Percentiles rank a stretch among this genome's conserved stretches.
Evolutionary conservation across 2,113 vertebrate species (phyloP).

Genomic region (Cheilinus undulatus): DNA sequence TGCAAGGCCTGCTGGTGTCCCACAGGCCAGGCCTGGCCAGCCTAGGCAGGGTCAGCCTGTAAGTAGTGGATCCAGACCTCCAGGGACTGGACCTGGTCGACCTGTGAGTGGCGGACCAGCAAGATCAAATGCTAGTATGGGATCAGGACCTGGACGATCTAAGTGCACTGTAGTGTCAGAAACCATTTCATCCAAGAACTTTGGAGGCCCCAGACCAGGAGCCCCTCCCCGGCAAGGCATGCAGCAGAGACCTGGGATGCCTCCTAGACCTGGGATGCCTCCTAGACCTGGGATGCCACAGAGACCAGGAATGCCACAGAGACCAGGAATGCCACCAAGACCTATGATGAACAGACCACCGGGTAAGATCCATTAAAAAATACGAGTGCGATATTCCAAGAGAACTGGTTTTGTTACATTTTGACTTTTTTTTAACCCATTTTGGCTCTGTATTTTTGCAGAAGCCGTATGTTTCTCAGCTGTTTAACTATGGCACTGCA

Average conservation of each 20-base stretch:
- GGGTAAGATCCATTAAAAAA: slow-evolving; percentile 57
- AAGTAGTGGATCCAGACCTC: slow-evolving; percentile 45
- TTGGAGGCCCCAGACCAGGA: slow-evolving; percentile 75
- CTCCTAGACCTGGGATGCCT: slow-evolving; percentile 77
- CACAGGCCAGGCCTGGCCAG: slow-evolving; percentile 59
- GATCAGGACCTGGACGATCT: slow-evolving; percentile 82
- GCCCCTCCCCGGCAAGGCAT: slow-evolving; percentile 63
- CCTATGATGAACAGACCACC: slow-evolving; percentile 83
- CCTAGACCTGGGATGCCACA: slow-evolving; percentile 76
- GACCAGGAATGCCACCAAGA: slow-evolving; percentile 32
- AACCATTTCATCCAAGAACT: slow-evolving; percentile 96
- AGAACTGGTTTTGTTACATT: neutral
- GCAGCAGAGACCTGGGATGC: slow-evolving; percentile 69
- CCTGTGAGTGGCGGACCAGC: slow-evolving; percentile 59
- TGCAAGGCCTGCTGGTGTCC: slow-evolving; percentile 40
- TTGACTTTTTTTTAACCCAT: no score
- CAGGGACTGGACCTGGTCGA: slow-evolving; percentile 63
- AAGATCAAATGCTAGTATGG: slow-evolving; percentile 64
- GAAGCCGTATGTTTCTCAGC: no score
- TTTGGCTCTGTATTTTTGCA: no score
- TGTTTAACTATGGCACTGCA: no score
- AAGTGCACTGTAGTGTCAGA: slow-evolving; percentile 95
- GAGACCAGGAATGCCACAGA: slow-evolving; percentile 46
- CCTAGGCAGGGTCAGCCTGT: slow-evolving; percentile 39
- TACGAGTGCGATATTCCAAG: neutral